Evolutionary conservation across 1,140 invertebrate species (phyloP).

Genomic region (Pseudomyrmex concolor): DNA sequence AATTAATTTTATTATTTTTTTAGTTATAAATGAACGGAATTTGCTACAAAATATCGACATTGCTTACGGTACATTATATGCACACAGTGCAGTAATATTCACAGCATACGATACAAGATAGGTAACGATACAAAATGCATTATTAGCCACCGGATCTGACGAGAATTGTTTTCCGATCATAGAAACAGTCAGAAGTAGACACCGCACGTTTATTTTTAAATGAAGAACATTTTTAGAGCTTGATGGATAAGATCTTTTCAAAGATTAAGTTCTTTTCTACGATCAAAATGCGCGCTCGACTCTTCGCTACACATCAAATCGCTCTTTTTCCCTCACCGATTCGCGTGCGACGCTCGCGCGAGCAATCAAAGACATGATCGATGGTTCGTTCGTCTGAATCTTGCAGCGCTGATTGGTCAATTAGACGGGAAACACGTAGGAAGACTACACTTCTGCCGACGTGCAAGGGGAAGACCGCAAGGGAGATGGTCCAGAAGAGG

Average conservation of each 20-base stretch:
- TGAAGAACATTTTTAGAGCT: constrained; percentile 12
- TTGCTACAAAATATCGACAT: background rate
- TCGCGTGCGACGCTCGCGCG: constrained; percentile 52
- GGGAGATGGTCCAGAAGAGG: constrained; percentile 76
- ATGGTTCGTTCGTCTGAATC: constrained; percentile 83
- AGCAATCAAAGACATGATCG: constrained; percentile 81
- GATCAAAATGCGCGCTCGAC: background rate
- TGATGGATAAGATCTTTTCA: constrained; percentile 1
- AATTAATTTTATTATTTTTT: constrained; percentile 32
- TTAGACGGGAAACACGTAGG: constrained; percentile 84
- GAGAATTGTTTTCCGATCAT: constrained; percentile 11
- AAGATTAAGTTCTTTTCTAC: constrained; percentile 14
- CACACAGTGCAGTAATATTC: background rate
- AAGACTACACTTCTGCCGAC: constrained; percentile 73
- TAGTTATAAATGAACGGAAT: background rate
- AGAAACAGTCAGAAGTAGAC: constrained; percentile 3
- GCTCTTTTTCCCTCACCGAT: constrained; percentile 19
- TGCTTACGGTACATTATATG: constrained; percentile 26
- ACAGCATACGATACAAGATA: constrained; percentile 21
- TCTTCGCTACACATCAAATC: constrained; percentile 16
- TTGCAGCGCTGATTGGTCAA: constrained; percentile 84
- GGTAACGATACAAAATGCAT: constrained; percentile 21
- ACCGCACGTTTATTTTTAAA: background rate
- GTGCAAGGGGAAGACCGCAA: constrained; percentile 72
- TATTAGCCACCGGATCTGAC: constrained; percentile 4